Evolutionary conservation across 2,888 invertebrate species (phyloP).

Genomic region (Willowsia nigromaculata): DNA sequence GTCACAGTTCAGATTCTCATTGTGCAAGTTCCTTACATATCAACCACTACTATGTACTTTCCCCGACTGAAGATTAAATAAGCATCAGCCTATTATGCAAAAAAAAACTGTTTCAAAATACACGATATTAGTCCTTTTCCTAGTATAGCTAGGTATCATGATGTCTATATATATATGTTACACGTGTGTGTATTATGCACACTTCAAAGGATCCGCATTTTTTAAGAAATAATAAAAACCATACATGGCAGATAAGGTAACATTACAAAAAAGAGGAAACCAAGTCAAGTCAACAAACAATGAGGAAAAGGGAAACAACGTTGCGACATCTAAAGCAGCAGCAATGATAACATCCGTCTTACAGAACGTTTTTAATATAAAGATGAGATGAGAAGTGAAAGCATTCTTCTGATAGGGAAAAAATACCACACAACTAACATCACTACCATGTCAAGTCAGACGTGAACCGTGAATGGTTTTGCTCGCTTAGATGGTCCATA

Average conservation of each 20-base stretch:
- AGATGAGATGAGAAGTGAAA: neutral
- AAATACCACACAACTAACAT: neutral
- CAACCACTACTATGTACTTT: neutral
- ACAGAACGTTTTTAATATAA: neutral
- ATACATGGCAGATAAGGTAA: neutral
- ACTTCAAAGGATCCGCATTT: neutral
- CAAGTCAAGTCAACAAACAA: neutral
- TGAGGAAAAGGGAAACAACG: neutral
- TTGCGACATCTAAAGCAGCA: neutral
- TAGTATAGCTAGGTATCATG: too few relatives aligned
- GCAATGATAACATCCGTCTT: neutral
- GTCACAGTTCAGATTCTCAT: slow-evolving; percentile 19
- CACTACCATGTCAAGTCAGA: neutral
- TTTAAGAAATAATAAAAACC: neutral
- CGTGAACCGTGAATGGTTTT: neutral
- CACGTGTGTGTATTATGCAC: neutral
- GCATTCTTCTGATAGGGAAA: neutral
- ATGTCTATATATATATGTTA: neutral
- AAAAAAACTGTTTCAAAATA: too few relatives aligned
- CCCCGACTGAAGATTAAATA: neutral
- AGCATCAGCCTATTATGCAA: neutral
- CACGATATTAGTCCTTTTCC: too few relatives aligned
- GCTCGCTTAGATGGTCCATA: neutral
- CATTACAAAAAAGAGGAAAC: neutral
- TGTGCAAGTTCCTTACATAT: neutral